Evolutionary conservation across 92 coral and sea anemone genomes (phyloP), one percentile per base, ranked within the genome.

Genomic region (Virgularia gustaviana): DNA sequence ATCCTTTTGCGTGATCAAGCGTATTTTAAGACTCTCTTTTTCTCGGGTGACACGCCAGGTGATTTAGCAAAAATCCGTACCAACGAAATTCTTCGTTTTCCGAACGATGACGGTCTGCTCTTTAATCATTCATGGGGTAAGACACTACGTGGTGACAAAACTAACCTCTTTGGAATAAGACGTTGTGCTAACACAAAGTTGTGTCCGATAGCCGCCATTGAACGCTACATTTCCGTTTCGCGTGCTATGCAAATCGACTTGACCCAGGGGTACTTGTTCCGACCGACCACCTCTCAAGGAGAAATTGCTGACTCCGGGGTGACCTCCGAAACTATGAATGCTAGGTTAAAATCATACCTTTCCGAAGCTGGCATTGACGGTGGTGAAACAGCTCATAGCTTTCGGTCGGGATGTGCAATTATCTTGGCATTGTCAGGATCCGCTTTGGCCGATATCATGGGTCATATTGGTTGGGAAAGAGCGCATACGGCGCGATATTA

Each of bases 401-500:
- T 79, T 32, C 23, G 83, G 28, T 71, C 83, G 32, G 83, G 63
- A 20, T 79, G 79, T 72, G 83, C 72, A 19, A 79, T 71, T n/a
- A 70, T 73, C 9, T 72, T 78, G 19, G 72, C 72, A 65, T n/a
- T 80, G 1, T 72, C 80, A 32, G 85, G 81, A 1, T 75, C 86
- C 27, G 78, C 73, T n/a, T n/a, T n/a, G n/a, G n/a, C n/a, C n/a
- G n/a, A n/a, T n/a, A n/a, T n/a, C n/a, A n/a, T n/a, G n/a, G 24
- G 73, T 62, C 83, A 82, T 60, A 73, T 77, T 30, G 83, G 83
- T n/a, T 82, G 77, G 85, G 85, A 81, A 45, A 75, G 81, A 31
- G 36, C 81, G 10, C 86, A 81, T 35, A 81, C 86, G 9, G 82
- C 72, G n/a, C n/a, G n/a, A n/a, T n/a, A n/a, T n/a, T n/a, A n/a